Evolutionary conservation across 2,113 vertebrate genomes (phyloP).

Genomic region (Monarcha castaneiventris): DNA sequence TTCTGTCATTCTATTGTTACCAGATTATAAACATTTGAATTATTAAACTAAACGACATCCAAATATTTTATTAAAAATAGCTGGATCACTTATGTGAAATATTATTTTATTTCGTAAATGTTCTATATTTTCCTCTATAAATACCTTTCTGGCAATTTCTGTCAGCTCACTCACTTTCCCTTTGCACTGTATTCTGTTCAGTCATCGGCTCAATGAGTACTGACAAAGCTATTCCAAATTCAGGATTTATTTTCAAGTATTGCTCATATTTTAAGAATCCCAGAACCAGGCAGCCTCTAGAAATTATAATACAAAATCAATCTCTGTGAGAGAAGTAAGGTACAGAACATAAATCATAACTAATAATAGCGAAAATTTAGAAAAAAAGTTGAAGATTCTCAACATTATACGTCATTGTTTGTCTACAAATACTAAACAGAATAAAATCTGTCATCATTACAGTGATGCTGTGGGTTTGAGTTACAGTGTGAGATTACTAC

Average conservation of each 20-base stretch:
- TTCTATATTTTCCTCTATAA: not conserved
- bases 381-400: not conserved
- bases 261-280: not conserved
- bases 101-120: not conserved
- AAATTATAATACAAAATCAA: not conserved
- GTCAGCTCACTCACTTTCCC: not conserved
- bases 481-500: not conserved
- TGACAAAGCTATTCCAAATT: not conserved
- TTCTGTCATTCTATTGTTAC: not conserved
- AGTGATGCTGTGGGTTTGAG: not conserved
- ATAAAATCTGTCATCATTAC: not conserved
- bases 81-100: not conserved
- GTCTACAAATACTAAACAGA: not conserved
- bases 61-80: not conserved
- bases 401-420: not conserved
- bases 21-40: not conserved
- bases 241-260: not conserved
- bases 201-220: not conserved
- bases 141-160: not conserved
- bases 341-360: not conserved
- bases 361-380: not conserved
- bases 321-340: not conserved
- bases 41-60: not conserved
- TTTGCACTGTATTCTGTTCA: not conserved
- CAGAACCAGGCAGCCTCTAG: constrained; percentile 1